A percentile compares a stretch with the other conserved stretches of the same genome.
These are phyloP conservation scores for Ciconia stormi DNA, from an alignment of 2,113 vertebrate species.

Conservation along the genomic window DNA sequence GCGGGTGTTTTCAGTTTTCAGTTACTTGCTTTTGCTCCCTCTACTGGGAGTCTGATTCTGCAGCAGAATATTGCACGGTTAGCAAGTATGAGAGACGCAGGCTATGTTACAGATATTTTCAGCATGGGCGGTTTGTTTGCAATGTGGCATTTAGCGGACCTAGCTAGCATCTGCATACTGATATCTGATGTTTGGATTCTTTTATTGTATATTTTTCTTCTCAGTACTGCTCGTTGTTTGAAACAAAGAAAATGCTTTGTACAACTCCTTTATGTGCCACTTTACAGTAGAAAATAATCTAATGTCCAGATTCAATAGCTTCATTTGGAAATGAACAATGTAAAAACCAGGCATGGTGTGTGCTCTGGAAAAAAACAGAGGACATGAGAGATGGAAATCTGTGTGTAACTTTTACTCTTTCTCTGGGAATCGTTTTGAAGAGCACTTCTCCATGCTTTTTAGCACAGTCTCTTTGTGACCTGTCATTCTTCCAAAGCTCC, in stretches of 20 bases:
- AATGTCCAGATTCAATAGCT: background rate
- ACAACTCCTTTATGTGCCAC: background rate
- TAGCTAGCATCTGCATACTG: background rate
- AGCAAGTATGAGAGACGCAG: rapidly evolving
- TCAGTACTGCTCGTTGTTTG: background rate
- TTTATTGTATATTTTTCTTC: background rate
- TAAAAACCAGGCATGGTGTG: background rate
- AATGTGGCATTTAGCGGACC: background rate
- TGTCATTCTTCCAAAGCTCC: background rate
- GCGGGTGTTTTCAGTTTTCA: background rate
- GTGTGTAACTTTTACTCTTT: background rate
- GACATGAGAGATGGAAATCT: background rate
- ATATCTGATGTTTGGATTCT: background rate
- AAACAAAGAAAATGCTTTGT: background rate
- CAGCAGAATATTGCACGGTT: background rate
- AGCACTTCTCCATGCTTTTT: background rate
- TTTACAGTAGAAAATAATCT: background rate
- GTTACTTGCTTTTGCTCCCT: background rate
- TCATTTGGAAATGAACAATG: background rate
- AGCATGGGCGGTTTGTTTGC: background rate
- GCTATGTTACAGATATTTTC: too few species aligned
- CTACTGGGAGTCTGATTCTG: background rate
- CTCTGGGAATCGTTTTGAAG: background rate
- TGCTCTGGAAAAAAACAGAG: background rate
- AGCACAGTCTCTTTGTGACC: background rate